Base-by-base conservation (phyloP, 1,140 invertebrate genomes). In the Druon quercuslanigerum region DNA sequence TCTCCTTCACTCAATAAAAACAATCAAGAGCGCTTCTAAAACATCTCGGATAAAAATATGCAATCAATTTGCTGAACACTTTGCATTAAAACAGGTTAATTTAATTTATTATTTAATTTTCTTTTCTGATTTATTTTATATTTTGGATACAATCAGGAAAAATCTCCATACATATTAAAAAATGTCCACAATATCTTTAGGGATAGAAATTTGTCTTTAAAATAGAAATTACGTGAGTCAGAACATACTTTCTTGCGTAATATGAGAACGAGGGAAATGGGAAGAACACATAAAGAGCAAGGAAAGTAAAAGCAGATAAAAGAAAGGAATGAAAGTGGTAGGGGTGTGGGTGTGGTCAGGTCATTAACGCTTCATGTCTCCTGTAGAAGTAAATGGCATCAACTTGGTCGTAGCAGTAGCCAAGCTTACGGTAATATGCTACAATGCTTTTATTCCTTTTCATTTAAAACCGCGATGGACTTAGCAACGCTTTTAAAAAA, bases 331-430 rank as follows among this genome's bases (percentile, higher is more conserved):
- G n/a, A 54, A n/a, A 54, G 52, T 54, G 17, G 16, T 54, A 17
- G n/a, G 8, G 52, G 52, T 54, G n/a, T 54, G 52, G 52, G 52
- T 54, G 52, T 54, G 52, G n/a, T 54, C 52, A 17, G n/a, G n/a
- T 17, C n/a, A 54, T 54, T 54, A 54, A 8, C 40, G 40, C 40
- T 46, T 9, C 40, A 33, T 33, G 25, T 19, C 52, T 54, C 7
- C 17, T 54, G 17, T 54, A 17, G n/a, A 54, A 54, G 16, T 54
- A 19, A n/a, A 17, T 3, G 52, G 52, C 52, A 54, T 16, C n/a
- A 54, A 54, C 52, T 17, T 54, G 7, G 14, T 19, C n/a, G 52
- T 54, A n/a, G 52, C 52, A 54, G 17, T 54, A 19, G 11, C 52
- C 40, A 11, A 54, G 14, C 52, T 17, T n/a, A 9, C n/a, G 52